A percentile compares a stretch with the other conserved stretches of the same genome.
Evolutionary conservation across 2,888 invertebrate genomes (phyloP).

Genomic region (Drosophila conformis): DNA sequence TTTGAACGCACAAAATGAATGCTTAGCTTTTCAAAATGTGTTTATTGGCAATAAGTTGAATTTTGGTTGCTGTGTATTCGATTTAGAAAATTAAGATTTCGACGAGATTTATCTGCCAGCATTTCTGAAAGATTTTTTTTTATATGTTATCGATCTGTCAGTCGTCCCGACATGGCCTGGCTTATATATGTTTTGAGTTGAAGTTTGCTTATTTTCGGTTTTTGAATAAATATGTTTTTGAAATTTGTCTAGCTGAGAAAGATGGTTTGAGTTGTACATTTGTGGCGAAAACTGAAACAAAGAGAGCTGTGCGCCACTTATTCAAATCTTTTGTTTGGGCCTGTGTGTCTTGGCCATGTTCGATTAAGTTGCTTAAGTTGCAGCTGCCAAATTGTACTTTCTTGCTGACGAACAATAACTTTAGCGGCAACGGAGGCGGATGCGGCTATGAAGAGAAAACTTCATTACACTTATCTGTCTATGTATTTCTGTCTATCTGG

Average conservation of each 20-base stretch:
- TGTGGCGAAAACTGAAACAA: conserved; percentile 16
- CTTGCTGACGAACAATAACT: conserved; percentile 51
- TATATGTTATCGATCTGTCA: neutral
- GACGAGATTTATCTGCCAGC: neutral
- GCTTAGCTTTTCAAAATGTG: neutral
- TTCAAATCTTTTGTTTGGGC: conserved; percentile 57
- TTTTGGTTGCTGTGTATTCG: neutral
- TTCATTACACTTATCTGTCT: conserved; percentile 56
- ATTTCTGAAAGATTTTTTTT: neutral
- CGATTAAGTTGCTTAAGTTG: conserved; percentile 48
- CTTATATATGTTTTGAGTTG: neutral
- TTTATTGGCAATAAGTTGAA: neutral
- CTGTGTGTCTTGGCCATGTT: conserved; percentile 12
- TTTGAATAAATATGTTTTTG: neutral
- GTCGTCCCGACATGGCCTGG: neutral
- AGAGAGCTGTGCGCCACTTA: conserved; percentile 30
- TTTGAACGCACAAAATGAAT: neutral
- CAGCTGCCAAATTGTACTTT: conserved; percentile 77
- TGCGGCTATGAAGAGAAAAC: conserved; percentile 66
- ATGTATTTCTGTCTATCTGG: neutral
- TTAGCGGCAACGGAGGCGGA: conserved; percentile 23
- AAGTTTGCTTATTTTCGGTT: neutral
- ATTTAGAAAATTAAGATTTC: neutral
- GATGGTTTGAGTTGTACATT: neutral
- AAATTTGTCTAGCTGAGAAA: neutral